phyloP scores from a whole-genome alignment of 2,113 vertebrate genomes.

The Blennius ocellaris region DNA sequence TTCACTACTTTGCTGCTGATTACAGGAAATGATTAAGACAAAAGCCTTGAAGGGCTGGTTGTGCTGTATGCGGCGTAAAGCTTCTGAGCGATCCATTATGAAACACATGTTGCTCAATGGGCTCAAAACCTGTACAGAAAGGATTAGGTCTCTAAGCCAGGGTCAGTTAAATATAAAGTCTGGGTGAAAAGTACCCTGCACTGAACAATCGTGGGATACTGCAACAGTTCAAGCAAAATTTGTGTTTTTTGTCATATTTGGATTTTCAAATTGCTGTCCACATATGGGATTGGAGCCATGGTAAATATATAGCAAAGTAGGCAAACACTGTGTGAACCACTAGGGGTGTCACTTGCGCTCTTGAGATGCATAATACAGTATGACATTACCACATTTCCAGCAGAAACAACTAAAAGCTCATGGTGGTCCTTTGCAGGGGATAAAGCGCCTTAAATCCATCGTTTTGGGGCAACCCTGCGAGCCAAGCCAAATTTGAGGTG shows the following conservation, averaged over 20 bases:
- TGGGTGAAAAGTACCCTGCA: constrained; percentile 27
- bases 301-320: constrained; percentile 21
- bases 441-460: constrained; percentile 31
- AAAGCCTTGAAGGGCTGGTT: constrained; percentile 63
- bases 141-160: constrained; percentile 67
- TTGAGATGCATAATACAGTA: constrained; percentile 25
- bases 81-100: constrained; percentile 63
- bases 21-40: constrained; percentile 78
- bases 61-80: constrained; percentile 58
- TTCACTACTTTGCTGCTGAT: constrained; percentile 66
- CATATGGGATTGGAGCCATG: neutral
- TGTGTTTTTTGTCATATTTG: neutral
- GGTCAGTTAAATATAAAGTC: constrained; percentile 58
- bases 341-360: neutral
- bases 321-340: constrained; percentile 7
- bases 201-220: constrained; percentile 27
- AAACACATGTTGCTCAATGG: constrained; percentile 75
- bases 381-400: constrained; percentile 24
- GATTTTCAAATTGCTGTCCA: constrained; percentile 4
- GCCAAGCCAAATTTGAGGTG: constrained; percentile 58
- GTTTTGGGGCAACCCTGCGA: constrained; percentile 1
- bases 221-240: neutral
- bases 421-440: constrained; percentile 31
- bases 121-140: constrained; percentile 72
- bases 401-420: constrained; percentile 15